phyloP scores from a whole-genome alignment of 2,888 invertebrate genomes.

The Pollenia griseotomentosa region DNA sequence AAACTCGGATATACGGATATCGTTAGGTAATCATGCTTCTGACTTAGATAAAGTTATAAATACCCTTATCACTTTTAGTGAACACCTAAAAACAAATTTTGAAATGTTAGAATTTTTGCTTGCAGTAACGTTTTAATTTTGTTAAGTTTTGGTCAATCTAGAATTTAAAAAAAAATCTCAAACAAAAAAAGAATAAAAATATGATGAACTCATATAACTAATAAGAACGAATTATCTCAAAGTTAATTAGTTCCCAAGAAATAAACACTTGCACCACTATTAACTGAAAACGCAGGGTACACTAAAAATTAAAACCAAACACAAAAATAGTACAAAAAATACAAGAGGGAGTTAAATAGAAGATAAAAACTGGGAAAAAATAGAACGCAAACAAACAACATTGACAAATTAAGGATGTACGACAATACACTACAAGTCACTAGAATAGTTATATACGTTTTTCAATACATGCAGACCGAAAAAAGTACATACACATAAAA shows the following conservation, averaged over 20 bases:
- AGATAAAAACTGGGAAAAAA: conserved; percentile 14
- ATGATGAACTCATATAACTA: too few species aligned
- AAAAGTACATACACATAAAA: background rate
- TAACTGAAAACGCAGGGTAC: background rate
- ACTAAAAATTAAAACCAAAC: background rate
- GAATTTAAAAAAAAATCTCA: too few species aligned
- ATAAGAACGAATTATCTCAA: too few species aligned
- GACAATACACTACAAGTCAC: conserved; percentile 38
- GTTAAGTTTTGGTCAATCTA: too few species aligned
- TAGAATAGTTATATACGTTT: background rate
- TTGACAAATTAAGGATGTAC: conserved; percentile 61
- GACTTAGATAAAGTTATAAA: too few species aligned
- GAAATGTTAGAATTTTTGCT: too few species aligned
- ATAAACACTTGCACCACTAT: background rate
- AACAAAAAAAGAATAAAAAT: too few species aligned
- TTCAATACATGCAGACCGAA: background rate
- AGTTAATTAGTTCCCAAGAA: background rate
- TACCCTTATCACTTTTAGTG: too few species aligned
- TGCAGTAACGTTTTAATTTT: too few species aligned
- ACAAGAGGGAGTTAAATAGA: background rate
- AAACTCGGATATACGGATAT: too few species aligned
- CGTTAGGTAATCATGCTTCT: too few species aligned
- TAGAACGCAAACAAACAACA: conserved; percentile 52
- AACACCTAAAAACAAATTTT: too few species aligned
- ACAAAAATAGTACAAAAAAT: conserved; percentile 33